Evolutionary conservation across 1,140 invertebrate genomes (phyloP), one percentile per base, ranked within the genome.

Genomic region (Pseudomyrmex sp.): DNA sequence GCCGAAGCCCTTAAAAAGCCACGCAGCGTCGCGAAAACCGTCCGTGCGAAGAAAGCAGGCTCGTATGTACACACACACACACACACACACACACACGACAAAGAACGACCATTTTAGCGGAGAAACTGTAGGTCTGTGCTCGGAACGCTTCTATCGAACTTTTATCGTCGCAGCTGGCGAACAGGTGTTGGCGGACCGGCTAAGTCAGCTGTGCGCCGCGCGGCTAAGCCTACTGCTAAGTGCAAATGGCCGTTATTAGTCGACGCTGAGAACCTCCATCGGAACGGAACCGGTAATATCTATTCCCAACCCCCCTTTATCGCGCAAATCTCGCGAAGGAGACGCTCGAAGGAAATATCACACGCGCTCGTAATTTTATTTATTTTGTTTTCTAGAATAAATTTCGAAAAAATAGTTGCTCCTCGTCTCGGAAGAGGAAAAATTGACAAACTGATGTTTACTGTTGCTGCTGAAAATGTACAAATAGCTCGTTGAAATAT

Each of bases 91-190:
- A 35, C 35, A 7, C 5, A 5, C 5, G 35, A 35, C 87, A 86
- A 85, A 87, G 72, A 82, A 84, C 77, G 5, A 10, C 52, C 70
- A 63, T 35, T 70, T 58, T 58, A 35, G 56, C 26, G 54, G 56
- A 82, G 80, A 84, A 87, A 85, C 82, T 62, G 74, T 61, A 66
- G 65, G 18, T 46, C 26, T 46, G 76, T n/a, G 46, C 69, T 72
- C 62, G 13, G 52, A 73, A 84, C 74, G 79, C 80, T 83, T 82
- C 68, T 82, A 86, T 85, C 83, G 58, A 50, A 66, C 59, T 44
- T 88, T 89, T 88, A 89, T 90, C 88, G 90, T 74, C 74, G 89
- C 92, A 93, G 92, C 92, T 93, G 93, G 91, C 66, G 88, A 93
- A 93, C 92, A 93, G 92, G 93, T 93, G 92, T 90, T 74, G 87